Evolutionary conservation across 2,888 invertebrate genomes (phyloP), one percentile per base, ranked within the genome.

Genomic region (Lobophora halterata): DNA sequence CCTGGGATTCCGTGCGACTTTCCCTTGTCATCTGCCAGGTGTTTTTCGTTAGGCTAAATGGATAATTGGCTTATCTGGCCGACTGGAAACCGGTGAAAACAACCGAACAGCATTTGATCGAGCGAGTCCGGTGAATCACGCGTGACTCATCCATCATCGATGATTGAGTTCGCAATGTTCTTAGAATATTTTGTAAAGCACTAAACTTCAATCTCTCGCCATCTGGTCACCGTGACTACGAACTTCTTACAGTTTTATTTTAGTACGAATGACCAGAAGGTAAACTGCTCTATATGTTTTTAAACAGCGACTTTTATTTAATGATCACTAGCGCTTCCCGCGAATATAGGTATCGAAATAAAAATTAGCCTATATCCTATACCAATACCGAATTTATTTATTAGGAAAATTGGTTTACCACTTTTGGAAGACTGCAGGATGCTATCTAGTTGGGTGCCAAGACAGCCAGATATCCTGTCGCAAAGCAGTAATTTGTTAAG

Each of bases 1-100:
- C 35, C 44, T 46, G 57, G 55, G 61, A 66, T 65, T 64, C 65
- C 56, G 59, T 52, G 52, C 57, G 46, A 74, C 78, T 78, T 76
- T 78, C 78, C 65, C 74, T 70, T 65, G 66, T 68, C 70, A 67
- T 46, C 53, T 49, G 37, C 36, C 47, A 53, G 49, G 49, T 52
- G 54, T 57, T 64, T 64, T 54, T 59, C 42, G n/a, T n/a, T n/a
- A n/a, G n/a, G n/a, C n/a, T n/a, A n/a, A 58, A 42, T 52, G 42
- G 48, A 55, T 63, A 63, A 70, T 64, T 61, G 58, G 37, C 49
- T 38, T 46, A 51, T 51, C 49, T 48, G 47, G 48, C 33, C 49
- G 47, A 54, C 48, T 45, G 25, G 46, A 44, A 54, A 56, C 61
- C 54, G 49, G 52, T 50, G 46, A 54, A 46, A 50, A 40, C 45